Conservation (phyloP, 2,888 invertebrate genomes). For the Priocnemis perturbator region DNA sequence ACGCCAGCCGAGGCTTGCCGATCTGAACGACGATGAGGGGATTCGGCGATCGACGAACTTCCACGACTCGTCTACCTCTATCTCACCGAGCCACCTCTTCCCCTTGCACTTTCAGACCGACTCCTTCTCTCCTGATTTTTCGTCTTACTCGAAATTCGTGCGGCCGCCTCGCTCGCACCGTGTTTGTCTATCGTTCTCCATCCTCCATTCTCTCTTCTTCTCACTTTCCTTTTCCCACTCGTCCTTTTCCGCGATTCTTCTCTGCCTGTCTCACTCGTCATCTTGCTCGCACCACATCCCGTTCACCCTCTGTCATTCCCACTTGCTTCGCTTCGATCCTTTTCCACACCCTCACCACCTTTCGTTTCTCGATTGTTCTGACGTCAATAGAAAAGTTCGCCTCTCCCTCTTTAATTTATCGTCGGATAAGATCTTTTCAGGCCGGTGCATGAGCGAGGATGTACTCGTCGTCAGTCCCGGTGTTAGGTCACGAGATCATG, state of each 20-base stretch:
- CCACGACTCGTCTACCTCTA: slow-evolving; percentile 31
- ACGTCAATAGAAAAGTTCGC: background rate
- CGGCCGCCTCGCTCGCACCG: too few species aligned
- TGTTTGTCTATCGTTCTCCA: slow-evolving; percentile 13
- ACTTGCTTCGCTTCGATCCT: slow-evolving; percentile 22
- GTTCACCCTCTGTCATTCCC: background rate
- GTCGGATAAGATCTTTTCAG: slow-evolving; percentile 1
- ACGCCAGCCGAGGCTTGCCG: slow-evolving; percentile 61
- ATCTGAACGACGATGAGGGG: slow-evolving; percentile 44
- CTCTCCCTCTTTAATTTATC: slow-evolving; percentile 14
- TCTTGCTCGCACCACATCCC: background rate
- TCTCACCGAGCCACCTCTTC: slow-evolving; percentile 32
- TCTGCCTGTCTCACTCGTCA: background rate
- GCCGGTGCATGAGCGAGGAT: slow-evolving; percentile 10
- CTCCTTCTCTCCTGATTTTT: slow-evolving; percentile 4
- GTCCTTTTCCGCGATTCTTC: slow-evolving; percentile 6
- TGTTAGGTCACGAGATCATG: slow-evolving; percentile 51
- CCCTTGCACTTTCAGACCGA: slow-evolving; percentile 17
- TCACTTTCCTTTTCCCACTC: slow-evolving; percentile 14
- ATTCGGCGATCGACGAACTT: slow-evolving; percentile 63
- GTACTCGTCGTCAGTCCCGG: slow-evolving; percentile 35
- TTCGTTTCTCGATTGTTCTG: background rate
- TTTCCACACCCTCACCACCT: slow-evolving; percentile 2
- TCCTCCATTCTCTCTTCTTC: slow-evolving; percentile 15
- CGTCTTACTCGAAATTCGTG: slow-evolving; percentile 1